Base-by-base conservation (phyloP, 2,113 vertebrate genomes). In the Phyllostomus hastatus region DNA sequence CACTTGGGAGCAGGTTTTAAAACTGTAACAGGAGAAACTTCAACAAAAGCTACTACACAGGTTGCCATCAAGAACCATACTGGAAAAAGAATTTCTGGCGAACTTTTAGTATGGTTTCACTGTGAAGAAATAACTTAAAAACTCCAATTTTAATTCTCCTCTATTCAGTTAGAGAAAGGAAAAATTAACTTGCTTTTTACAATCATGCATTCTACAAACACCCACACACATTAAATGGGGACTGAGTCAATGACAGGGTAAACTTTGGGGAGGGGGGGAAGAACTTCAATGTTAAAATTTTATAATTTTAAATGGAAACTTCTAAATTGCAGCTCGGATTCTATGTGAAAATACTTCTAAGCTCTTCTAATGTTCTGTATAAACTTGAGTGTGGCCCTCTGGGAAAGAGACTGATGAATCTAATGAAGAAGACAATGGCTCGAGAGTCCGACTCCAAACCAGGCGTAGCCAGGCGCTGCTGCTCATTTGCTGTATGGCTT, bases 51-150 rank as follows among this genome's bases (percentile, higher is more conserved):
- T 70, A 70, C 75, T 52, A 61, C 5, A 46, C 26, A 81, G 54
- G 15, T 3, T 94, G 19, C 46, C 69, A 79, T 72, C 46, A 66
- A 57, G 64, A 96, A 61, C 10, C 38, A 67, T 38, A 85, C 33
- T 2, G 54, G 31, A 16, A 91, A 75, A 86, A 70, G 20, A 92
- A 88, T 46, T 57, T 73, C n/a, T 78, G 79, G 54, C 26, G 67
- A 67, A 85, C 19, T 88, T 93, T 75, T 78, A 76, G 57, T 76
- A 59, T 8, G 31, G 10, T 73, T 96, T 90, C 69, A 79, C 4
- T 46, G n/a, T 10, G 88, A 66, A 26, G 67, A 93, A 91, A 46
- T 52, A 93, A 95, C 16, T 81, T 84, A 69, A 69, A 92, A 95
- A 73, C 69, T 19, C 33, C 43, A 20, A 78, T 38, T 91, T 33